Percentiles rank a stretch among this genome's conserved stretches.
Conservation (phyloP, 2,797 vertebrate genomes). For the Falco columbarius region DNA sequence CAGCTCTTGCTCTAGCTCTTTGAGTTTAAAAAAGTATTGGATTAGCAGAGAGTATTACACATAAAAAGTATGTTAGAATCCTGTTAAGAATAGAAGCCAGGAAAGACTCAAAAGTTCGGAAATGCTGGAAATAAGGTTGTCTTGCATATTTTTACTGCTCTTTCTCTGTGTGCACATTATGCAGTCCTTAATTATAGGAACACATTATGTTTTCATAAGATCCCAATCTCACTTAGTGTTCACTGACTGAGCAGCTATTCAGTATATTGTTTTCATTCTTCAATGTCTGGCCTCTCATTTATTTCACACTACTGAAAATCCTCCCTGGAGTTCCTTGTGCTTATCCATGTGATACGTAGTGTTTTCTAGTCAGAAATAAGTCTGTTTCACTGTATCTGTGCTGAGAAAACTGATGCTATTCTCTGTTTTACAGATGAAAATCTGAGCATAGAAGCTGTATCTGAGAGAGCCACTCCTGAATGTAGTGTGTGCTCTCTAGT, state of each 20-base stretch:
- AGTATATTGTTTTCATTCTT: background rate
- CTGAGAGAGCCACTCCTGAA: background rate
- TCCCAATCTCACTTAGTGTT: background rate
- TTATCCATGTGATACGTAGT: background rate
- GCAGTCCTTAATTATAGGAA: background rate
- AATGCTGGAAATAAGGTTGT: background rate
- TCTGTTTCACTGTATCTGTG: background rate
- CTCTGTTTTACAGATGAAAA: background rate
- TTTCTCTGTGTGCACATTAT: conserved; percentile 5
- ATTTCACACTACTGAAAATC: background rate
- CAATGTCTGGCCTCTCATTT: background rate
- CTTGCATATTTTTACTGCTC: background rate
- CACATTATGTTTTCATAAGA: background rate
- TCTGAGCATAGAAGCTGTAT: background rate
- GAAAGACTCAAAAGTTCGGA: background rate
- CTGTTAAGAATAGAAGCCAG: background rate
- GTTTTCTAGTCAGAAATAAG: background rate
- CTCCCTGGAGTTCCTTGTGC: background rate
- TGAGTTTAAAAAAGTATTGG: background rate
- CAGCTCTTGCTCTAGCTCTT: background rate
- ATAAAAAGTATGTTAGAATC: background rate
- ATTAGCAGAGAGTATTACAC: background rate
- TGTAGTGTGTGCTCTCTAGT: background rate
- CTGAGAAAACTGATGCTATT: background rate
- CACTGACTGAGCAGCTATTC: background rate